Conservation (phyloP, 35 echinoderm and acorn worm genomes). For the Diadema setosum region DNA sequence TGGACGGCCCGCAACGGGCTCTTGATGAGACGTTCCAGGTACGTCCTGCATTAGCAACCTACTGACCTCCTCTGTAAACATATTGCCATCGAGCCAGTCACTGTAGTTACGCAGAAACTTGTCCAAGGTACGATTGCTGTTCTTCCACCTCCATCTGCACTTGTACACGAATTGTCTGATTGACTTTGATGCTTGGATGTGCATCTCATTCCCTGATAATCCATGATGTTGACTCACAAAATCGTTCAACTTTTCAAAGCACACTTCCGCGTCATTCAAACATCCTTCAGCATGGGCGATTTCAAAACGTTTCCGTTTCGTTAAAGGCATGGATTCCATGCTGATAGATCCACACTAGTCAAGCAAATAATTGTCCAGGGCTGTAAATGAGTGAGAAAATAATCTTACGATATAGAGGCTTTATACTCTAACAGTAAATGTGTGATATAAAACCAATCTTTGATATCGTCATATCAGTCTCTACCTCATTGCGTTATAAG, state of each 20-base stretch:
- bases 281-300: background rate
- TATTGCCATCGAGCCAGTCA: background rate
- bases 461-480: too few relatives aligned
- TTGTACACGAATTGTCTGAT: background rate
- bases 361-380: too few relatives aligned
- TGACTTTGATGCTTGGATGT: background rate
- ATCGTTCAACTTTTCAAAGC: background rate
- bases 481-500: too few relatives aligned
- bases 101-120: background rate
- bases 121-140: background rate
- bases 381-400: too few relatives aligned
- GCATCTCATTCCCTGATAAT: background rate
- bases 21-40: constrained; percentile 6
- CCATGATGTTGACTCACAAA: background rate
- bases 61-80: background rate
- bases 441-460: too few relatives aligned
- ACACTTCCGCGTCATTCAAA: background rate
- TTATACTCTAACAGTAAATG: too few relatives aligned
- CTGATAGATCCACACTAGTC: background rate
- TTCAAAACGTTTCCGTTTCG: background rate
- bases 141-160: background rate
- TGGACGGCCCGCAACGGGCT: background rate
- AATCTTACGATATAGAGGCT: too few relatives aligned
- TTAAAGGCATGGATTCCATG: background rate
- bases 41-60: background rate